Evolutionary conservation across 53 echinoderm and acorn worm species (phyloP).

Genomic region (Echinarachnius parma): DNA sequence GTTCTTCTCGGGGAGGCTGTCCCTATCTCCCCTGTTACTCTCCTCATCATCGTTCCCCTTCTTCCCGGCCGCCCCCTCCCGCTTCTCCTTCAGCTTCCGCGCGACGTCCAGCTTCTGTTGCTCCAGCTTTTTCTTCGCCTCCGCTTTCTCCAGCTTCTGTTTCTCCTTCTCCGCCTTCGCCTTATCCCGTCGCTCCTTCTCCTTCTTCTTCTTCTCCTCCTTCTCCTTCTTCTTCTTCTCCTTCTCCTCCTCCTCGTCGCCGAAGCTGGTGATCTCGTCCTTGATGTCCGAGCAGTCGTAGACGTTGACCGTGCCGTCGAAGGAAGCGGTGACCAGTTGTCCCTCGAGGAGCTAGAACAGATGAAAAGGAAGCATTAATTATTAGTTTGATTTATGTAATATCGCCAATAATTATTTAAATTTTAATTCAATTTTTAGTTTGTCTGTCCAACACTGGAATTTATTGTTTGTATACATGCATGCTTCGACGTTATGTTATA

Average conservation of each 20-base stretch:
- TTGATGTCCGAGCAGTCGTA: constrained; percentile 88
- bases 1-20: constrained; percentile 53
- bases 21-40: constrained; percentile 36
- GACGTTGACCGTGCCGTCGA: constrained; percentile 71
- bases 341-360: constrained; percentile 59
- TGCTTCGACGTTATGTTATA: no score
- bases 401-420: not conserved
- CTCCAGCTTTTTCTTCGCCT: constrained; percentile 54
- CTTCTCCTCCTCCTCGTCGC: constrained; percentile 93
- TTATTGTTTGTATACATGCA: no score
- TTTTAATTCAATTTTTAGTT: no score
- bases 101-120: constrained; percentile 62
- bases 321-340: constrained; percentile 70
- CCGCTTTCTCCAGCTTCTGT: constrained; percentile 37
- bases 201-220: constrained; percentile 63
- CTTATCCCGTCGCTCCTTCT: constrained; percentile 71
- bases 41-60: constrained; percentile 56
- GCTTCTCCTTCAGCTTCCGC: constrained; percentile 46
- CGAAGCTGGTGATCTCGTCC: constrained; percentile 88
- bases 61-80: constrained; percentile 44
- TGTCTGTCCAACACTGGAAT: no score
- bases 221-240: constrained; percentile 78
- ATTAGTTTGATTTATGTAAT: not conserved
- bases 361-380: not conserved
- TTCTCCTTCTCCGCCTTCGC: constrained; percentile 79